Percentiles rank a stretch among this genome's conserved stretches.
phyloP scores from a whole-genome alignment of 2,113 vertebrate species.

The Octodon degus region DNA sequence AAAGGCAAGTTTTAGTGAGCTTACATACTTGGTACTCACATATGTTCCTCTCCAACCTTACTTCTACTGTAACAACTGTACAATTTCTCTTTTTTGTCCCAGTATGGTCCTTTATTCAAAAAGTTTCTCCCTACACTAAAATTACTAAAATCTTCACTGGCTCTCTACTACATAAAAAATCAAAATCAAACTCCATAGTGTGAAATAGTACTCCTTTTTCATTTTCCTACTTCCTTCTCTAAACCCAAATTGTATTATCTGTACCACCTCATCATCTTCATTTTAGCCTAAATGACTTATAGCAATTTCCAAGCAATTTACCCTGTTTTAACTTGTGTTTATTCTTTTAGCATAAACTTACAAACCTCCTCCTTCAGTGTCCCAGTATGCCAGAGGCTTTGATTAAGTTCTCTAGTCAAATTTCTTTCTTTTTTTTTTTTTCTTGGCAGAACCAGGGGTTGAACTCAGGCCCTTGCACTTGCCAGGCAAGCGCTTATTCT shows the following conservation, averaged over 20 bases:
- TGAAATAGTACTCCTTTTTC: not conserved
- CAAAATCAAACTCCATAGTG: conserved; percentile 45
- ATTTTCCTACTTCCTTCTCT: not conserved
- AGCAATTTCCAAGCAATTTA: not conserved
- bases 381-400: not conserved
- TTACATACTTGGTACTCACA: not conserved
- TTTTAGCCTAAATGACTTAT: not conserved
- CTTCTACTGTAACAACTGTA: not conserved
- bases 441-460: too few relatives aligned
- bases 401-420: not conserved
- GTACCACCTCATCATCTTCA: not conserved
- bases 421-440: not conserved
- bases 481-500: too few relatives aligned
- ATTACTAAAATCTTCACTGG: not conserved
- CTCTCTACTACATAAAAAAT: conserved; percentile 4
- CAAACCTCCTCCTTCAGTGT: not conserved
- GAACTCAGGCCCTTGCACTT: too few relatives aligned
- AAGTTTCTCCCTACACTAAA: not conserved
- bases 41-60: not conserved
- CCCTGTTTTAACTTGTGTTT: not conserved
- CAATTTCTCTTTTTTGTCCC: not conserved
- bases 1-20: not conserved
- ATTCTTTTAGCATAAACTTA: not conserved
- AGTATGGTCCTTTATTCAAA: not conserved
- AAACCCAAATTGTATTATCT: not conserved